phyloP scores from a whole-genome alignment of 2,888 invertebrate species.

The Agriopis marginaria region DNA sequence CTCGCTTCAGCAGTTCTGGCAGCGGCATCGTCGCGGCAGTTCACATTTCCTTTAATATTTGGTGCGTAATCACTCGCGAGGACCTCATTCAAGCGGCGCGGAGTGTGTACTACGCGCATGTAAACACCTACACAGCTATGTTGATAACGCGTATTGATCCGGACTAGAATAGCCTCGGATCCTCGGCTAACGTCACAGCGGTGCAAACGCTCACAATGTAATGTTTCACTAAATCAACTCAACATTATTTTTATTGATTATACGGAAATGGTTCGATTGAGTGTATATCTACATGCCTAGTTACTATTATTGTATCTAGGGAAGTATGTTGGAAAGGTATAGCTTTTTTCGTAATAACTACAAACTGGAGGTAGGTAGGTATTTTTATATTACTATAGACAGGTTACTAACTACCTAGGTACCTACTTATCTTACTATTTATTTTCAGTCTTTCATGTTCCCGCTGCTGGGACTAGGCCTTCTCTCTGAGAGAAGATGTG shows the following conservation, averaged over 20 bases:
- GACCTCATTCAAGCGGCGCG: constrained; percentile 70
- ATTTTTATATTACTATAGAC: too few species aligned
- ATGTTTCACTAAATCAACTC: constrained; percentile 7
- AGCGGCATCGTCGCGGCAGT: constrained; percentile 88
- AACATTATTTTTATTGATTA: constrained; percentile 15
- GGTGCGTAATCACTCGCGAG: constrained; percentile 68
- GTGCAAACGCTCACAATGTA: constrained; percentile 38
- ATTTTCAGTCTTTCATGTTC: too few species aligned
- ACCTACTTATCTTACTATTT: too few species aligned
- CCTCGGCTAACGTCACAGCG: constrained; percentile 63
- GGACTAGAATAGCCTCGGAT: constrained; percentile 65
- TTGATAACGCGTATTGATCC: constrained; percentile 85
- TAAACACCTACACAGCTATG: constrained; percentile 78
- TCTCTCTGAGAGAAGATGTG: too few species aligned
- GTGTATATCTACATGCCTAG: not conserved
- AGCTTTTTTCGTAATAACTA: too few species aligned
- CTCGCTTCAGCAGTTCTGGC: constrained; percentile 91
- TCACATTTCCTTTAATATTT: constrained; percentile 72
- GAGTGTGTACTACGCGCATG: constrained; percentile 79
- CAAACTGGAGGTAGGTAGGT: too few species aligned
- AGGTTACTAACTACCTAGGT: too few species aligned
- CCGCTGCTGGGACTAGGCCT: too few species aligned
- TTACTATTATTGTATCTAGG: too few species aligned
- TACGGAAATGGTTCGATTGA: not conserved
- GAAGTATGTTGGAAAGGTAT: too few species aligned